A percentile compares a stretch with the other conserved stretches of the same genome.
Evolutionary conservation across 2,888 invertebrate species (phyloP).

Genomic region (Gymnocheta viridis): DNA sequence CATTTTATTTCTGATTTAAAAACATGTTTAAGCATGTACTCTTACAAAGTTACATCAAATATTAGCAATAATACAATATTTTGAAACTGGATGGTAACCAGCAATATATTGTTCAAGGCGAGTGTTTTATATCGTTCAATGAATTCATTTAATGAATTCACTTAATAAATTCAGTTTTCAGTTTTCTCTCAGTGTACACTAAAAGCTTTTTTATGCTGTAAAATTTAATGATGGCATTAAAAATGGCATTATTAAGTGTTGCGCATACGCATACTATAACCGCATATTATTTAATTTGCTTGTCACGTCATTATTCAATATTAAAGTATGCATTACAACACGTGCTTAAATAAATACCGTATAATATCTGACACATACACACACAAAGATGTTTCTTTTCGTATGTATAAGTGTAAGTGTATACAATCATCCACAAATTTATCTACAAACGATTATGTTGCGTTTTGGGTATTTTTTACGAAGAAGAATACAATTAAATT

Average conservation of each 20-base stretch:
- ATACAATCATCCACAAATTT: too few species aligned
- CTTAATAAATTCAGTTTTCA: neutral
- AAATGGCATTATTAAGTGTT: constrained; percentile 77
- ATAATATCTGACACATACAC: neutral
- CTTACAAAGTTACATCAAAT: too few species aligned
- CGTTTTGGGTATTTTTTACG: constrained; percentile 50
- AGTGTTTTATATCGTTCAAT: too few species aligned
- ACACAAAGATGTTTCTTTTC: too few species aligned
- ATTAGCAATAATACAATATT: too few species aligned
- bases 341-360: constrained; percentile 64
- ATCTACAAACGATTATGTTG: too few species aligned
- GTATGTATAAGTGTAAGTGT: too few species aligned
- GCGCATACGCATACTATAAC: constrained; percentile 80
- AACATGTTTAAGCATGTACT: too few species aligned
- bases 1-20: too few species aligned
- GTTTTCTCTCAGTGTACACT: neutral
- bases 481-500: constrained; percentile 70
- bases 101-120: too few species aligned
- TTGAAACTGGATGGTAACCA: too few species aligned
- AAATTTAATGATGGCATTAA: constrained; percentile 59
- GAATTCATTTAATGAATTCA: too few species aligned
- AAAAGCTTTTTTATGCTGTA: neutral
- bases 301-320: constrained; percentile 81
- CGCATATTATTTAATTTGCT: constrained; percentile 81
- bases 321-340: constrained; percentile 76